phyloP scores from a whole-genome alignment of 2,797 vertebrate species.

The Ctenosaura bakeri region DNA sequence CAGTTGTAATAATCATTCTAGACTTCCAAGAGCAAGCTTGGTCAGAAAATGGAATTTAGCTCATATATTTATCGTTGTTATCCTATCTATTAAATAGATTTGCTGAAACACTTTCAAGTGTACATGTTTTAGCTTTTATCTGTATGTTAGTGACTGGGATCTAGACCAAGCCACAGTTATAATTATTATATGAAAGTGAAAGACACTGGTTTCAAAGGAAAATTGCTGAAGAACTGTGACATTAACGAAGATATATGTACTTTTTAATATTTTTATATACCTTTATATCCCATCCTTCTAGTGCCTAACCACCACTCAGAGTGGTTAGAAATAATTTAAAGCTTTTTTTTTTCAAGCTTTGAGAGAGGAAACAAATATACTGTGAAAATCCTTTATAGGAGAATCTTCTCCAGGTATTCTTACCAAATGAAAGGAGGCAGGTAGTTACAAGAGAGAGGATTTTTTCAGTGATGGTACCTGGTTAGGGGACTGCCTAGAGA shows the following conservation, averaged over 20 bases:
- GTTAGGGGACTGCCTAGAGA: too few species aligned
- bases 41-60: slow-evolving; percentile 5
- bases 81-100: not conserved
- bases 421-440: too few species aligned
- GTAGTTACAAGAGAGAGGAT: too few species aligned
- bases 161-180: not conserved
- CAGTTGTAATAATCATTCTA: not conserved
- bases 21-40: not conserved
- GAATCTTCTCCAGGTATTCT: too few species aligned
- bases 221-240: not conserved
- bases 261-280: not conserved
- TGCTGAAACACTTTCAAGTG: not conserved
- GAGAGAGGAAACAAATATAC: not conserved
- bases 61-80: not conserved
- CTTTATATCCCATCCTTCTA: not conserved
- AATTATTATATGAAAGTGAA: not conserved
- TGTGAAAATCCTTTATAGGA: too few species aligned
- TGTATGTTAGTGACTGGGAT: not conserved
- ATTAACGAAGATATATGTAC: not conserved
- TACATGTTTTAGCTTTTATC: slow-evolving; percentile 8
- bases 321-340: not conserved
- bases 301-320: not conserved
- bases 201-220: not conserved
- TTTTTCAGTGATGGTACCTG: too few species aligned
- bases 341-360: not conserved